These are phyloP conservation scores for Petrocephalus schoutedeni DNA, from an alignment of 2,797 vertebrate genomes.

Conservation along the genomic window DNA sequence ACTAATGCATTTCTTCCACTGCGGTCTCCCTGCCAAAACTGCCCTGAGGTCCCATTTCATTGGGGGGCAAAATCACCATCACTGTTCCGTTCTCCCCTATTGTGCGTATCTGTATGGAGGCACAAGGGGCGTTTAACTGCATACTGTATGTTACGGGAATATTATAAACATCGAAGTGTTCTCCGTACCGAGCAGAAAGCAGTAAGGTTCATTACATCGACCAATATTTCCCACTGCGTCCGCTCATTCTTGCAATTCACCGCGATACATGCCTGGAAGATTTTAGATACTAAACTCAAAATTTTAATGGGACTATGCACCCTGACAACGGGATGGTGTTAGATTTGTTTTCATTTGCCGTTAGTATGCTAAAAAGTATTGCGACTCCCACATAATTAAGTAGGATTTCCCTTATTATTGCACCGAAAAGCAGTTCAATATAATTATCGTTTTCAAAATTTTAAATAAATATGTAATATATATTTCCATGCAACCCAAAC, in stretches of 20 bases:
- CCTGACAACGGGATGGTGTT: neutral
- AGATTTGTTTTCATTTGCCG: conserved; percentile 1
- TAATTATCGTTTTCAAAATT: neutral
- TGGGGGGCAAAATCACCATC: conserved; percentile 30
- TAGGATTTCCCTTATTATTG: neutral
- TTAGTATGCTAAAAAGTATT: neutral
- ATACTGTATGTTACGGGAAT: conserved; percentile 29
- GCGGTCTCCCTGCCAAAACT: conserved; percentile 39
- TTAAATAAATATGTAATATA: neutral
- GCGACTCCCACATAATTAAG: neutral
- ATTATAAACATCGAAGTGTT: conserved; percentile 30
- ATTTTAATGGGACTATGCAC: neutral
- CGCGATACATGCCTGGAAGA: neutral
- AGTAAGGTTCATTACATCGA: conserved; percentile 19
- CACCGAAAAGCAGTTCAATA: neutral
- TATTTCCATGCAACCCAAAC: neutral
- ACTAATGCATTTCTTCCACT: conserved; percentile 46
- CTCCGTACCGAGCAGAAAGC: conserved; percentile 17
- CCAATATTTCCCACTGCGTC: conserved; percentile 6
- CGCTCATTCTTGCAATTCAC: neutral
- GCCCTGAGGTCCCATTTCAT: conserved; percentile 45
- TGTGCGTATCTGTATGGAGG: conserved; percentile 20
- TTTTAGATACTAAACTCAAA: neutral
- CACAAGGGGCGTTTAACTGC: conserved; percentile 15
- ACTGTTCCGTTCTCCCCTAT: conserved; percentile 24